Conservation (phyloP, 1,140 invertebrate genomes). For the Trichogramma pretiosum region DNA sequence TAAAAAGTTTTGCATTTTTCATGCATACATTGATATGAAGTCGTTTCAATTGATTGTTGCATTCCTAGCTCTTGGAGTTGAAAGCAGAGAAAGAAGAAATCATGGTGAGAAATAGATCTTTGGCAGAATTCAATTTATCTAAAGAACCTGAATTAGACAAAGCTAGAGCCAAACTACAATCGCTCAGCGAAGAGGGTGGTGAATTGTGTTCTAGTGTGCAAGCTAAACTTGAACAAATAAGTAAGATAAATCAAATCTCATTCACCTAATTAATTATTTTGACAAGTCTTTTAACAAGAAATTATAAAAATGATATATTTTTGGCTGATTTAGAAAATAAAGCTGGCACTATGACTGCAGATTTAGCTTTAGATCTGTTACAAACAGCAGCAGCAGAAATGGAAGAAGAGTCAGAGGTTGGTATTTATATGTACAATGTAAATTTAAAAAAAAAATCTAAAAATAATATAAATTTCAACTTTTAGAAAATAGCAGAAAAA, state of each 20-base stretch:
- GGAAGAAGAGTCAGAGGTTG: conserved; percentile 78
- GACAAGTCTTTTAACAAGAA: background rate
- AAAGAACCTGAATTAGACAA: conserved; percentile 72
- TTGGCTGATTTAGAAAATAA: conserved; percentile 51
- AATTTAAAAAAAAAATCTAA: conserved; percentile 6
- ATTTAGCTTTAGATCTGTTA: conserved; percentile 72
- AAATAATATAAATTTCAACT: conserved; percentile 4
- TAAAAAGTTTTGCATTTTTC: conserved; percentile 10
- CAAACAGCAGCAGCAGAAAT: conserved; percentile 77
- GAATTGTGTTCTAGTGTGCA: conserved; percentile 58
- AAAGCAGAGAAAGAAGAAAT: conserved; percentile 76
- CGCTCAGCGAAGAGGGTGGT: conserved; percentile 61
- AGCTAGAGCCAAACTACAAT: conserved; percentile 57
- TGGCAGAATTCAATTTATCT: conserved; percentile 79
- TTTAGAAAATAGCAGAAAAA: conserved; percentile 57
- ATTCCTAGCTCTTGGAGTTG: conserved; percentile 72
- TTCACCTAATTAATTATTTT: background rate
- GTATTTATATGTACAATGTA: background rate
- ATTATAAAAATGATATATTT: background rate
- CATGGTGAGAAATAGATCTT: conserved; percentile 73
- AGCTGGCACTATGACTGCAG: conserved; percentile 61
- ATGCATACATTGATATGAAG: too few relatives aligned
- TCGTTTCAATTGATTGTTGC: too few relatives aligned
- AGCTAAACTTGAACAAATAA: conserved; percentile 56
- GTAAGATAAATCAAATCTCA: conserved; percentile 40